Evolutionary conservation across 1,140 invertebrate species (phyloP), one percentile per base, ranked within the genome.

Genomic region (Caenorhabditis brenneri): DNA sequence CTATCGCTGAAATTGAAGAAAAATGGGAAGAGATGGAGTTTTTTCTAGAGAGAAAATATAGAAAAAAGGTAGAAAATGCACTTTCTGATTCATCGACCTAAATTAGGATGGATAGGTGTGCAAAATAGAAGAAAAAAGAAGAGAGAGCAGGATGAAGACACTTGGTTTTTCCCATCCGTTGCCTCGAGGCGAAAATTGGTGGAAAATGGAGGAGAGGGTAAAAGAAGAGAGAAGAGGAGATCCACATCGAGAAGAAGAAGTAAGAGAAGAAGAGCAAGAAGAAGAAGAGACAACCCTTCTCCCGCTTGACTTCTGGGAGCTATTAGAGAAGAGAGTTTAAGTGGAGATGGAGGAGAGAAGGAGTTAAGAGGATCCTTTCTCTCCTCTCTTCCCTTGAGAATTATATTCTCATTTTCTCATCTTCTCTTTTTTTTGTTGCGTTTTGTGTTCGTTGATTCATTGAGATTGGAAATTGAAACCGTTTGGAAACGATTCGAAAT

Each of bases 301-400:
- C n/a, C n/a, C n/a, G n/a, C 65, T 74, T 42, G 65, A 74, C 65
- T 42, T 74, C 65, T 74, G 65, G 65, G 65, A 74, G 65, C 36
- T 42, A 74, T 74, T 74, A 74, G 65, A 42, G 65, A 74, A 33
- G 12, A 74, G 65, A 74, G 65, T 74, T 74, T 39, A 42, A 74
- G 36, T 33, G 36, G 33, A 15, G n/a, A 42, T 36, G 10, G n/a
- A 46, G 65, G 65, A 74, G 65, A n/a, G 24, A 22, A 36, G 42
- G 65, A 39, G 12, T 51, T 10, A 58, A 29, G 53, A 7, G 24
- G 24, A 29, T 58, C 53, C 22, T 19, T 36, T 65, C n/a, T 22
- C 53, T 22, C n/a, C 4, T 42, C 39, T 42, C 39, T 12, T 42
- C 39, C 39, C 39, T 12, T 42, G 39, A 42, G 65, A 74, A 36